Conservation (phyloP, 37 sponge, comb jelly and placozoan species). For the Oscarella lobularis region DNA sequence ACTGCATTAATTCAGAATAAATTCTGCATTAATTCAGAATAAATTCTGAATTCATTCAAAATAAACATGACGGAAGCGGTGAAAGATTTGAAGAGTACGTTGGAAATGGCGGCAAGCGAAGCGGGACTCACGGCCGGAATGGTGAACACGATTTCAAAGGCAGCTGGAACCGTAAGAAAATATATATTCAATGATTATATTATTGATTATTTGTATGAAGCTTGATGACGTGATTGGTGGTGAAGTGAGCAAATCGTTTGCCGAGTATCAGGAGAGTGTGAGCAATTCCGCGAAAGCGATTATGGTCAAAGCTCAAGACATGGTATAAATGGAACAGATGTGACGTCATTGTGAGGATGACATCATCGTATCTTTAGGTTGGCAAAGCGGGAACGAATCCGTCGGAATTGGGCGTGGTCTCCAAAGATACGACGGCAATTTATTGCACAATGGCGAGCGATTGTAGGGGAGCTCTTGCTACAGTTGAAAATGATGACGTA, state of each 20-base stretch:
- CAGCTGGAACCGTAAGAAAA: conserved; percentile 14
- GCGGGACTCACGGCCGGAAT: conserved; percentile 38
- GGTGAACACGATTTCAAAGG: conserved; percentile 49
- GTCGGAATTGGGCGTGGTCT: conserved; percentile 14
- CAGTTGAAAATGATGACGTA: conserved; percentile 39
- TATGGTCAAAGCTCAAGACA: conserved; percentile 52
- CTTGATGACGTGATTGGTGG: conserved; percentile 13
- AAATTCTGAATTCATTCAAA: too few relatives aligned
- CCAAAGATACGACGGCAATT: conserved; percentile 16
- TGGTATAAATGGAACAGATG: conserved; percentile 35
- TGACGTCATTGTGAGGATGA: too few relatives aligned
- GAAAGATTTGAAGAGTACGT: conserved; percentile 36
- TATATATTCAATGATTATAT: neutral
- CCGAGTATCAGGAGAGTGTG: conserved; percentile 59
- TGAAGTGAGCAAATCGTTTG: conserved; percentile 31
- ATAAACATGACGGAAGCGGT: conserved; percentile 39
- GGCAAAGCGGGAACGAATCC: conserved; percentile 6
- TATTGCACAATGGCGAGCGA: conserved; percentile 44
- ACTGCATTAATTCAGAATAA: too few relatives aligned
- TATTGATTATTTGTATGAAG: neutral
- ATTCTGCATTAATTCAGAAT: too few relatives aligned
- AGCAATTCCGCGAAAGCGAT: conserved; percentile 38
- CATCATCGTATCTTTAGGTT: too few relatives aligned
- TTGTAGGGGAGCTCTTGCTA: conserved; percentile 53
- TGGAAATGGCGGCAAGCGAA: conserved; percentile 61